Base-by-base conservation (phyloP, 2,113 vertebrate species). In the Cebus imitator region DNA sequence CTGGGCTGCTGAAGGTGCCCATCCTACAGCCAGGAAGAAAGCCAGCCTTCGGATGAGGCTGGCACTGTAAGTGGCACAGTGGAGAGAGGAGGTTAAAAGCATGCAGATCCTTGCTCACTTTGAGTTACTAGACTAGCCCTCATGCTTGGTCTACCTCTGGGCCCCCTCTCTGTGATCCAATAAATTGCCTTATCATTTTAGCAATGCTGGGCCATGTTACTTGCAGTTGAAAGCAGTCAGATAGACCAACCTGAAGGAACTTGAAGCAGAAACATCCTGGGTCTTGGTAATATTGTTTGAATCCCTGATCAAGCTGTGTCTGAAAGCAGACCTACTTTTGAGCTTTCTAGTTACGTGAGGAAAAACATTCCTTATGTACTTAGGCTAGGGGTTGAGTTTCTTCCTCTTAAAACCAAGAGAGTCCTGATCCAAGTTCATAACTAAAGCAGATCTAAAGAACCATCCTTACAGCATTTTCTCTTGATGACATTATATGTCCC, bases 301-400 rank as follows among this genome's bases (percentile, higher is more conserved):
- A 52, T 64, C 11, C 91, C 35, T 12, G 32, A 48, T 81, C 64
- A 32, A 40, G 76, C 25, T 16, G 57, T 16, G 2, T 37, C 81
- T 81, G 81, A 80, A 81, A 37, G 35, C 20, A 43, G 32, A 1
- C 0, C 4, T 61, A 8, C 2, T 4, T 55, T 30, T 2, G n/a
- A 70, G 10, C 23, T 85, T 64, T 40, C 30, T n/a, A 57, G 73
- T 30, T 80, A 21, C 0, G 1, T 25, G 14, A 79, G 25, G 45
- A 25, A 23, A 10, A 18, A 3, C 1, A 0, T 76, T 18, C 64
- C 30, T 37, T 61, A 45, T 2, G 16, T 23, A 8, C 48, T 68
- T 20, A 21, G 32, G 35, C 48, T 68, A 30, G n/a, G 20, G 17
- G 35, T 40, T 23, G 30, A 12, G 23, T 70, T 35, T 32, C 20